Conservation (phyloP, 1,140 invertebrate species). For the Charaxes varanes region DNA sequence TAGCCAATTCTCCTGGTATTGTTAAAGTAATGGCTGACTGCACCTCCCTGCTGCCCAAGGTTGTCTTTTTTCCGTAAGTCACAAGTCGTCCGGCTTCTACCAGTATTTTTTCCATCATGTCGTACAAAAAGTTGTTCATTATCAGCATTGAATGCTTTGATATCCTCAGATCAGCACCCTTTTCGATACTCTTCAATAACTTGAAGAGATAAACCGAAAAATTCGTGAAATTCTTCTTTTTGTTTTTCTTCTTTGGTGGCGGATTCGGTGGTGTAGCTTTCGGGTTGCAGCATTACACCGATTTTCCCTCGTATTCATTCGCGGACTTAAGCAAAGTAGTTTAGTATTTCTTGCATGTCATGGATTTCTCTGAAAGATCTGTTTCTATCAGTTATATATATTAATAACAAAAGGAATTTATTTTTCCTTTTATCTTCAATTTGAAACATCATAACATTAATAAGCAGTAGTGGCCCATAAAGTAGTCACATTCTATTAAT, state of each 20-base stretch:
- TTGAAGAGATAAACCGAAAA: constrained; percentile 85
- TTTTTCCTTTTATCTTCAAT: too few species aligned
- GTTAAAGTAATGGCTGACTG: constrained; percentile 61
- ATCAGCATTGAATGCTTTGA: constrained; percentile 74
- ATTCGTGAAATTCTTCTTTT: constrained; percentile 77
- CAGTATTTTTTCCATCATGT: constrained; percentile 76
- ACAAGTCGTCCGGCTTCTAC: constrained; percentile 69
- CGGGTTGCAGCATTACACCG: too few species aligned
- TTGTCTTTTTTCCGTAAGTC: constrained; percentile 76
- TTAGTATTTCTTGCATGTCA: too few species aligned
- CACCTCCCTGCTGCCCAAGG: constrained; percentile 64
- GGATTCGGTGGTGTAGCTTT: too few species aligned
- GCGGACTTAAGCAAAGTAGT: too few species aligned
- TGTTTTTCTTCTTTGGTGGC: constrained; percentile 57
- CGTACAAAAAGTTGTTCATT: constrained; percentile 77
- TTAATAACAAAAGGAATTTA: too few species aligned
- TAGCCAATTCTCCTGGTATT: constrained; percentile 44
- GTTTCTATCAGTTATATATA: too few species aligned
- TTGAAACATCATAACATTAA: too few species aligned
- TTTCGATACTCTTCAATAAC: constrained; percentile 64
- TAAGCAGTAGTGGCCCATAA: too few species aligned
- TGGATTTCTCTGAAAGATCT: too few species aligned
- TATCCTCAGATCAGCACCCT: constrained; percentile 53
- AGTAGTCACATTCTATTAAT: too few species aligned
- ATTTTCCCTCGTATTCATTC: too few species aligned